A percentile compares a stretch with the other conserved stretches of the same genome.
These are phyloP conservation scores for Tridacna crocea DNA, from an alignment of 2,888 invertebrate species.

Conservation along the genomic window DNA sequence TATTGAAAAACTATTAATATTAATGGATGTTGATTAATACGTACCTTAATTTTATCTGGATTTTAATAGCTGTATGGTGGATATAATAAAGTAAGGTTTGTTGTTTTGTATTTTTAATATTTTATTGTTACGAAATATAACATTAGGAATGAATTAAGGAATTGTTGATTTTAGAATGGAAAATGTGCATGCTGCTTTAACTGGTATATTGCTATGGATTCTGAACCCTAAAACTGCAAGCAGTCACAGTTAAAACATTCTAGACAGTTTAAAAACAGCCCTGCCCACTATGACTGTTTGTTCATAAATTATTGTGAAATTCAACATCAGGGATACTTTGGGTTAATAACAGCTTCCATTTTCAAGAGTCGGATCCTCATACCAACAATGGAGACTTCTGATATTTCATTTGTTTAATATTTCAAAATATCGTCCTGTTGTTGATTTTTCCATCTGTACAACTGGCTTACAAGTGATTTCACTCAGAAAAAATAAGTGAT, in stretches of 20 bases:
- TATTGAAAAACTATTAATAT: constrained; percentile 66
- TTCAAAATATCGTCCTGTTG: background rate
- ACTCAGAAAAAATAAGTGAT: no score
- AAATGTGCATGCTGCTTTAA: no score
- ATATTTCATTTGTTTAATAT: constrained; percentile 1
- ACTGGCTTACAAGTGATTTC: no score
- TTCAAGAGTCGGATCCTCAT: background rate
- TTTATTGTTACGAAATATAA: background rate
- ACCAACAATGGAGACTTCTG: background rate
- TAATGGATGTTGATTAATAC: constrained; percentile 59
- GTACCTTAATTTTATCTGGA: constrained; percentile 46
- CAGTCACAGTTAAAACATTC: background rate
- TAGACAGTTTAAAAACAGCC: constrained; percentile 3
- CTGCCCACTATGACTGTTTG: constrained; percentile 25
- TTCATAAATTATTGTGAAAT: constrained; percentile 34
- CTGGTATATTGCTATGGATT: no score
- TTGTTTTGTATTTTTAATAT: constrained; percentile 4
- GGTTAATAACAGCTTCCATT: constrained; percentile 9
- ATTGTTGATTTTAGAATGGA: no score
- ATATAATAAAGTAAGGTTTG: constrained; percentile 19
- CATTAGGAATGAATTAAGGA: background rate
- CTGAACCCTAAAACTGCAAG: no score
- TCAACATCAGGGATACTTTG: constrained; percentile 21
- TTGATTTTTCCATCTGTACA: background rate
- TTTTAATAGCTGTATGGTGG: constrained; percentile 39